Evolutionary conservation across 1,140 invertebrate genomes (phyloP), one percentile per base, ranked within the genome.

Genomic region (Drosophila malerkotliana): DNA sequence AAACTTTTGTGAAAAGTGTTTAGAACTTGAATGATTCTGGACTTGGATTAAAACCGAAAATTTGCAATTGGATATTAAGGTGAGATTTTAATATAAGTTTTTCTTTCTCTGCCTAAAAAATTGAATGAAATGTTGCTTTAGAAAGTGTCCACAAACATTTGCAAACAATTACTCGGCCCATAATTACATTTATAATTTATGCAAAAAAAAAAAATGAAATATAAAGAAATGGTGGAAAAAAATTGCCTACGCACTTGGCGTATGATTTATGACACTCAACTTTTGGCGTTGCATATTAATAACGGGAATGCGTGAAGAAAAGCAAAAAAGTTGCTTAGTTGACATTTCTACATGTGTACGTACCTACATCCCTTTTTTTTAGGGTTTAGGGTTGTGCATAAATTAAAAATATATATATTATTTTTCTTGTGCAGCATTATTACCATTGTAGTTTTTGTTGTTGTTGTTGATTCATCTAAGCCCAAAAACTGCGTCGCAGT

Each of bases 61-160:
- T 79, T 84, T 82, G 78, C 78, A 87, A 85, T 87, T 87, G 82
- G 75, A 85, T 72, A 72, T 66, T 56, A 87, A 87, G 82, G 82
- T 85, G 26, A 78, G 82, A 37, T 37, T 18, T 18, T 1, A 18
- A 18, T 18, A 18, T 18, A 18, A 18, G 18, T 18, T 18, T 18
- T 18, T 18, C 18, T 18, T 18, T 18, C 18, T 1, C 18, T 18
- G 1, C 18, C 1, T 69, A 69, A 49, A n/a, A 64, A 64, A 48
- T 44, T 47, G 10, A 39, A 68, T 68, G 18, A 18, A 69, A 69
- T 69, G 51, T 52, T 48, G 24, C 57, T 79, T 68, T 68, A 59
- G 63, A 73, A 76, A 76, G 73, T 71, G 54, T 51, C 39, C 54
- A 63, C 72, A 81, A 81, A 81, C 78, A 77, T 81, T 81, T 67